Conservation (phyloP, 35 echinoderm and acorn worm species). For the Ptychodera flava region DNA sequence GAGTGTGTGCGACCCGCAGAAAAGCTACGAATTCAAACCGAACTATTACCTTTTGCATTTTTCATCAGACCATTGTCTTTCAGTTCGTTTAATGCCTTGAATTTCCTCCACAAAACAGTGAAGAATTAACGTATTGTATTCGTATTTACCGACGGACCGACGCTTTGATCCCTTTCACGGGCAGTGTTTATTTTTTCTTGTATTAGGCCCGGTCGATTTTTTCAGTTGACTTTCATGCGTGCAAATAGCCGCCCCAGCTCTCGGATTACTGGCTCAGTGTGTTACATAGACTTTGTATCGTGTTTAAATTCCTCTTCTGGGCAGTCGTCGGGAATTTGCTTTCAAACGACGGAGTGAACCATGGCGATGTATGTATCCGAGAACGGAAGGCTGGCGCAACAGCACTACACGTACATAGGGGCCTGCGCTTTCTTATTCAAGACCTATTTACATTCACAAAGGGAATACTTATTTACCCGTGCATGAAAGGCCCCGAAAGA, state of each 20-base stretch:
- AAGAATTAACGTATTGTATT: background rate
- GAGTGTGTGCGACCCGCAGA: background rate
- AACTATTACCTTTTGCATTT: no score
- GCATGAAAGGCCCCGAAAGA: background rate
- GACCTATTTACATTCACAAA: background rate
- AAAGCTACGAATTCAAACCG: no score
- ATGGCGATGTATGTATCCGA: background rate
- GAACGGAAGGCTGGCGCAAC: background rate
- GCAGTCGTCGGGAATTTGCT: background rate
- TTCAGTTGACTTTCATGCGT: background rate
- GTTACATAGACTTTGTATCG: background rate
- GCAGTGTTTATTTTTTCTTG: background rate
- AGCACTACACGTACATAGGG: background rate
- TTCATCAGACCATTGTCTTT: background rate
- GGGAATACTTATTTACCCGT: background rate
- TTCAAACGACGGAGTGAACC: background rate
- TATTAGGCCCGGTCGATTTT: background rate
- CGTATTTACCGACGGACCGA: background rate
- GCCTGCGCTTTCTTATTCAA: background rate
- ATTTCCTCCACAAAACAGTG: background rate
- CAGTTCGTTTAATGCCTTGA: background rate
- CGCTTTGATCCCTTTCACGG: background rate
- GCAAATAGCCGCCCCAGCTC: background rate
- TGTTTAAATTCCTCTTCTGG: background rate
- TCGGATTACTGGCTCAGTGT: background rate